Evolutionary conservation across 1,140 invertebrate species (phyloP), one percentile per base, ranked within the genome.

Genomic region (Aethina tumida): DNA sequence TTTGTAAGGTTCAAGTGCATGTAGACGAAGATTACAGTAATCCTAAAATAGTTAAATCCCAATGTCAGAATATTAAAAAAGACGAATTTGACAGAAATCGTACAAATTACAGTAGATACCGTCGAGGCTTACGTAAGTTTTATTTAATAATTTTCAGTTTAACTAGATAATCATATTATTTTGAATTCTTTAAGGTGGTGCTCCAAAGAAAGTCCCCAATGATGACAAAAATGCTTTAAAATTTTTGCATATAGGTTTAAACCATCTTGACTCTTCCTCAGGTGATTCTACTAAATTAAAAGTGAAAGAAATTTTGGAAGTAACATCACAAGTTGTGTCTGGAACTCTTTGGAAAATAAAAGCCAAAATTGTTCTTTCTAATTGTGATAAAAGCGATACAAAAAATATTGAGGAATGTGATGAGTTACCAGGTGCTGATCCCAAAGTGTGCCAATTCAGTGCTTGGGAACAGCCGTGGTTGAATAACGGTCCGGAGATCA

Each of bases 391-490:
- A 30, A 24, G 12, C 12, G 40, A 43, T 10, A 10, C 17, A 9
- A 47, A 49, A 20, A n/a, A 19, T n/a, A 8, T 37, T 5, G 35
- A 46, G 8, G 15, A 39, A 3, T 52, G 50, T 35, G 31, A 33
- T 7, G 8, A 36, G 4, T 17, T 63, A 53, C 20, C 58, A 57
- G 16, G 49, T 44, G 0, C 41, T 53, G 28, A 35, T 31, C 62
- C 62, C 10, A 52, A 35, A 17, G 28, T 29, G 15, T 52, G 51
- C 36, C 37, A 46, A 4, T 42, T 56, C 25, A 58, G 59, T 3
- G 56, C 77, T 21, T 77, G 68, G 69, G 74, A 78, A 20, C 63
- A 68, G 39, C 63, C 75, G 2, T 81, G 78, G 79, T 4, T 73
- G 22, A 39, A 44, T 5, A 39, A 18, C 18, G 35, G 41, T n/a